These are phyloP conservation scores for Caenorhabditis imperialis DNA, from an alignment of 2,888 invertebrate species.

Conservation along the genomic window DNA sequence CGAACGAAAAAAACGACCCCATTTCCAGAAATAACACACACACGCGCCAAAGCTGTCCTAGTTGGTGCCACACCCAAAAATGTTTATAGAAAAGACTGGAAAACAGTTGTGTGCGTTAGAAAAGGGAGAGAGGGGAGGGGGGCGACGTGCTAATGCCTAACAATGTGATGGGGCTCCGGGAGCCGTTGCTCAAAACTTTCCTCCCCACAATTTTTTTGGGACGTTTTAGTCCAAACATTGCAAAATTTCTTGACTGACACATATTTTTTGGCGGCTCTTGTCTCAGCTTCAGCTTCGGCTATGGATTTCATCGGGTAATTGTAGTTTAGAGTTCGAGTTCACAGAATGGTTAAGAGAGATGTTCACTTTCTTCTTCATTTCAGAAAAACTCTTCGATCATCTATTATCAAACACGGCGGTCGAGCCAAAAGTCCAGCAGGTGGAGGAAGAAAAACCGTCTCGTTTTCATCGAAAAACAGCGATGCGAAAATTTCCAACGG, in stretches of 20 bases:
- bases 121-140: background rate
- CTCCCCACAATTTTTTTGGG: background rate
- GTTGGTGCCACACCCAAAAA: background rate
- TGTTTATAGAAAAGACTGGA: constrained; percentile 1
- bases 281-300: too few relatives aligned
- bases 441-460: constrained; percentile 76
- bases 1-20: background rate
- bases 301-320: background rate
- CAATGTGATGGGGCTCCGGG: background rate
- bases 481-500: constrained; percentile 82
- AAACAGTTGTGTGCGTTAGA: background rate
- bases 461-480: constrained; percentile 66
- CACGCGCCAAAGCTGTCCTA: background rate
- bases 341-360: too few relatives aligned
- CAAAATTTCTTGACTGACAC: background rate
- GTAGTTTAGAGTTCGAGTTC: too few relatives aligned
- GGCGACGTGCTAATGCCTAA: constrained; percentile 5
- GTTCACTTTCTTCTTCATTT: too few relatives aligned
- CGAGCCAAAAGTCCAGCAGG: constrained; percentile 76
- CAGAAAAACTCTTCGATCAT: constrained; percentile 76
- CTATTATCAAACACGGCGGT: constrained; percentile 78
- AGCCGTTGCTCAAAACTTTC: too few relatives aligned
- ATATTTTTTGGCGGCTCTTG: too few relatives aligned
- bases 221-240: background rate
- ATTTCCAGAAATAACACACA: background rate